A percentile compares a stretch with the other conserved stretches of the same genome.
Conservation (phyloP, 23 tunicate genomes). For the Ascidia mentula region DNA sequence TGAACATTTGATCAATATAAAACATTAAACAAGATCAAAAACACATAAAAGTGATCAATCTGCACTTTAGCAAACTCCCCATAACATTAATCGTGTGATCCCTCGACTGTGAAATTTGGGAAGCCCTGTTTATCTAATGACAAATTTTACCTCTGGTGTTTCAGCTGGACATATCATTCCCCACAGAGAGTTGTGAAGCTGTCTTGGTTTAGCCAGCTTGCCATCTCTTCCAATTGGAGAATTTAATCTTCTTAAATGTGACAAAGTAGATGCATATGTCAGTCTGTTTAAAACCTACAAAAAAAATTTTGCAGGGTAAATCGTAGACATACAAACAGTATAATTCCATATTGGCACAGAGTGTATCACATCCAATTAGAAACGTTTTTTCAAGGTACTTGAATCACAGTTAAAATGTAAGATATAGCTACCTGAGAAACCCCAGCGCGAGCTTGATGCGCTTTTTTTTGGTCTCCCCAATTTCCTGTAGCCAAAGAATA, state of each 20-base stretch:
- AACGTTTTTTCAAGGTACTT: too few species aligned
- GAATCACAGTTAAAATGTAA: too few species aligned
- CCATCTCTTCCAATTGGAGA: slow-evolving; percentile 99
- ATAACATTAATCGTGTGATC: too few species aligned
- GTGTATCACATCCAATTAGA: too few species aligned
- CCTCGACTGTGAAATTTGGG: too few species aligned
- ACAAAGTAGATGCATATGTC: slow-evolving; percentile 97
- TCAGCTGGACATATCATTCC: slow-evolving; percentile 99
- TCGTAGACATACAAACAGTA: too few species aligned
- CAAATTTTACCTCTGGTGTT: slow-evolving; percentile 98
- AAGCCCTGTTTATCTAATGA: too few species aligned
- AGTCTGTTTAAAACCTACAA: slow-evolving; percentile 84
- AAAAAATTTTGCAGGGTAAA: too few species aligned
- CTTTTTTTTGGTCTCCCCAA: slow-evolving; percentile 99
- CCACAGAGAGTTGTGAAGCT: slow-evolving; percentile 94
- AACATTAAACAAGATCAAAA: background rate
- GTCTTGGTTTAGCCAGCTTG: slow-evolving; percentile 98
- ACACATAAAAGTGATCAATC: background rate
- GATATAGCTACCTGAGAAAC: slow-evolving; percentile 96
- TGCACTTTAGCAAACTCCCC: too few species aligned
- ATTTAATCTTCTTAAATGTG: slow-evolving; percentile 94
- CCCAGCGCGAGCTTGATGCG: slow-evolving; percentile 98
- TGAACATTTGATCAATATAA: background rate
- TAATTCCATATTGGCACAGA: too few species aligned
- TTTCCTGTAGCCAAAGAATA: slow-evolving; percentile 99